Percentiles rank a stretch among this genome's conserved stretches.
phyloP scores from a whole-genome alignment of 2,113 vertebrate genomes.

The Labrus mixtus region DNA sequence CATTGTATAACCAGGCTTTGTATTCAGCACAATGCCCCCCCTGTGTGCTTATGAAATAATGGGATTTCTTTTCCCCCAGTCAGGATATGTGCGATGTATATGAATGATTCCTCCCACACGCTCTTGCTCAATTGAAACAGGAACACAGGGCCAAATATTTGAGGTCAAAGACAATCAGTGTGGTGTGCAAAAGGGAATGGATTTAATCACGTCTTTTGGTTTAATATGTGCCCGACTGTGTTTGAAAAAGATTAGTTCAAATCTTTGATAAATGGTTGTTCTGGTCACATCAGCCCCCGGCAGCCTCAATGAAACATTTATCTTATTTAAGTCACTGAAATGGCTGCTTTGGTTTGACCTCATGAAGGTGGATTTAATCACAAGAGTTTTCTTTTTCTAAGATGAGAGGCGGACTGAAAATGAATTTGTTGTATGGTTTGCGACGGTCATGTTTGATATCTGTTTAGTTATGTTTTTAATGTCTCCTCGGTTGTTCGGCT shows the following conservation, averaged over 20 bases:
- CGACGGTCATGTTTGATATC: too few species aligned
- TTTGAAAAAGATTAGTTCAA: slow-evolving; percentile 32
- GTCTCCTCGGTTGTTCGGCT: too few species aligned
- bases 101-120: not conserved
- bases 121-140: not conserved
- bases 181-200: slow-evolving; percentile 19
- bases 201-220: slow-evolving; percentile 51
- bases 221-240: slow-evolving; percentile 37
- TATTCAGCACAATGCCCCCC: not conserved
- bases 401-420: slow-evolving; percentile 11
- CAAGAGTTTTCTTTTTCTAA: not conserved
- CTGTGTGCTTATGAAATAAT: not conserved
- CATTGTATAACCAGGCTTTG: not conserved
- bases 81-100: not conserved
- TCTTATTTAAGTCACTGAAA: slow-evolving; percentile 41
- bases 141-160: not conserved
- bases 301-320: slow-evolving; percentile 29
- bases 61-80: not conserved
- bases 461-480: too few species aligned
- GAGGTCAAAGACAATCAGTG: slow-evolving; percentile 47
- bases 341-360: slow-evolving; percentile 39
- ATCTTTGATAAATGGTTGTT: slow-evolving; percentile 51
- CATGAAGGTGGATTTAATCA: slow-evolving; percentile 56
- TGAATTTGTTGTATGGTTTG: not conserved
- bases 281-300: not conserved